Conservation (phyloP, 2,797 vertebrate genomes). For the Otolemur crassicaudatus region DNA sequence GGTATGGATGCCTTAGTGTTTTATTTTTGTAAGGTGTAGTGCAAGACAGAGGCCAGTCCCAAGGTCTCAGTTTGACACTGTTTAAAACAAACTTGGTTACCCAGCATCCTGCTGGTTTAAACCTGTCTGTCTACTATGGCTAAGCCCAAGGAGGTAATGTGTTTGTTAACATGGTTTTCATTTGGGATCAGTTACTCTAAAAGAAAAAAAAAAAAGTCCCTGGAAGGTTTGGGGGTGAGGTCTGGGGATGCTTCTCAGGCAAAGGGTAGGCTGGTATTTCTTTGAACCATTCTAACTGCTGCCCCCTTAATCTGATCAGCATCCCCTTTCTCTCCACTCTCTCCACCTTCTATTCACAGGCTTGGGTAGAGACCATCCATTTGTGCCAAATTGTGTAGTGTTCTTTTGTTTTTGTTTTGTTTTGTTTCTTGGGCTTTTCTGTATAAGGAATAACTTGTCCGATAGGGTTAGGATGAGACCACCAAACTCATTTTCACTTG, state of each 20-base stretch:
- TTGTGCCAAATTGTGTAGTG: constrained; percentile 81
- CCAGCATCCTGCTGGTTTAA: constrained; percentile 81
- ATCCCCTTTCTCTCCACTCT: constrained; percentile 82
- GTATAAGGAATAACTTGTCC: constrained; percentile 85
- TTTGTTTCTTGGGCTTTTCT: constrained; percentile 67
- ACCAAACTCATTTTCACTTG: constrained; percentile 90
- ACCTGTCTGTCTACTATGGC: constrained; percentile 77
- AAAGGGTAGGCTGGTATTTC: constrained; percentile 80
- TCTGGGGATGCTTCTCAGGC: constrained; percentile 79
- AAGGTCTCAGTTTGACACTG: constrained; percentile 77
- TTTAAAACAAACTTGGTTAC: constrained; percentile 75
- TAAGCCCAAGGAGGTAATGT: constrained; percentile 84
- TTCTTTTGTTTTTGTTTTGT: constrained; percentile 58
- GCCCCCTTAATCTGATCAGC: constrained; percentile 79
- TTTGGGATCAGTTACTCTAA: constrained; percentile 81
- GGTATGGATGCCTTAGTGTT: constrained; percentile 91
- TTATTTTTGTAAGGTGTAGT: constrained; percentile 82
- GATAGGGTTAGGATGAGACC: constrained; percentile 85
- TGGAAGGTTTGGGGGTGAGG: constrained; percentile 73
- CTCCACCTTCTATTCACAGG: constrained; percentile 82
- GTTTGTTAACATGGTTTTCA: constrained; percentile 81
- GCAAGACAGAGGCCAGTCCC: constrained; percentile 80
- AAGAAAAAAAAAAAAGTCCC: constrained; percentile 66
- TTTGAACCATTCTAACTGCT: constrained; percentile 68
- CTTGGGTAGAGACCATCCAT: constrained; percentile 80